Percentiles rank a stretch among this genome's conserved stretches.
Conservation (phyloP, 2,113 vertebrate genomes). For the Paradoxurus hermaphroditus region DNA sequence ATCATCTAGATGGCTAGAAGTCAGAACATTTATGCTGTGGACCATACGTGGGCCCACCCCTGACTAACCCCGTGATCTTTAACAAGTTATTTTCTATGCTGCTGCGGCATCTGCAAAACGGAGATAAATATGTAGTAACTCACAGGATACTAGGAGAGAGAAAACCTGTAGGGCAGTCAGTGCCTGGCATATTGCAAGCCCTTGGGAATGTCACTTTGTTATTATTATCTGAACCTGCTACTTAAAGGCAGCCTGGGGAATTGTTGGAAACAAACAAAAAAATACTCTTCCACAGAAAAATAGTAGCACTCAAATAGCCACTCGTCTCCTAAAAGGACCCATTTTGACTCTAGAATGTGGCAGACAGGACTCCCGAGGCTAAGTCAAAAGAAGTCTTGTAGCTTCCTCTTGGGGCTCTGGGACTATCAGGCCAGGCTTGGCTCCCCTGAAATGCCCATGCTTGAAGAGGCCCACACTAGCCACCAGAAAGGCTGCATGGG, state of each 20-base stretch:
- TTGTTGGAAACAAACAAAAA: background rate
- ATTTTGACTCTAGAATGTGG: too few species aligned
- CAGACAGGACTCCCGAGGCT: background rate
- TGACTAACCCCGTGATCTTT: background rate
- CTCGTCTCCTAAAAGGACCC: background rate
- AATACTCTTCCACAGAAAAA: background rate
- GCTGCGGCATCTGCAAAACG: background rate
- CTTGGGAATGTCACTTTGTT: background rate
- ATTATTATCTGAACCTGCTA: background rate
- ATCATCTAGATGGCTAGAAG: background rate
- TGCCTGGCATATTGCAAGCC: background rate
- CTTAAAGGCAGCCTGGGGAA: background rate
- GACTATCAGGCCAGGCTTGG: background rate
- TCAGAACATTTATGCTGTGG: background rate
- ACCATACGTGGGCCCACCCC: accelerated
- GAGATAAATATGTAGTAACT: background rate
- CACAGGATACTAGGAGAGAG: background rate
- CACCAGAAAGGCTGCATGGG: background rate
- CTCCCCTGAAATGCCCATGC: background rate
- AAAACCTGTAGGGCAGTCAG: background rate
- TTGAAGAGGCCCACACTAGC: background rate
- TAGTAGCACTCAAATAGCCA: background rate
- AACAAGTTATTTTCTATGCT: background rate
- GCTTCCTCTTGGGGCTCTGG: background rate
- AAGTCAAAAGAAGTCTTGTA: background rate